Evolutionary conservation across 1,140 invertebrate species (phyloP), one percentile per base, ranked within the genome.

Genomic region (Drosophila novamexicana): DNA sequence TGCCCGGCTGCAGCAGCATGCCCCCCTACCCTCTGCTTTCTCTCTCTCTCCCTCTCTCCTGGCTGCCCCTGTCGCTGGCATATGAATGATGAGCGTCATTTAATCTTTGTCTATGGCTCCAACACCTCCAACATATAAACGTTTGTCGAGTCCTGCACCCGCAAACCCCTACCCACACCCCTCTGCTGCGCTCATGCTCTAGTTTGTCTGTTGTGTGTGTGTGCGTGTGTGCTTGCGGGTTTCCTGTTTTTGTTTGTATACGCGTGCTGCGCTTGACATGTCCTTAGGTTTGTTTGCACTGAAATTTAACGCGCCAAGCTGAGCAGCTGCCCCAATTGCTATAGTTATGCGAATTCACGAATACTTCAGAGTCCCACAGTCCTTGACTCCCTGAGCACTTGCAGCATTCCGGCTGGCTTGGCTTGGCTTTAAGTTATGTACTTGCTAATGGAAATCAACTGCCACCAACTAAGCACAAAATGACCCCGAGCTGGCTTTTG

Each of bases 41-140:
- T 36, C 29, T 2, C 2, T 0, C 22, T 32, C 50, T 7, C 65
- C 16, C 3, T 53, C 47, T 6, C 57, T 9, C 0, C 1, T 16
- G 6, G 9, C 32, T 29, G 10, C 16, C 7, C 12, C 39, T 79
- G 79, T 49, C 42, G 52, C 77, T 71, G 81, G 84, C 83, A 88
- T 89, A 88, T 88, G 83, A 88, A 89, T 88, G 83, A 88, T 88
- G 83, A 82, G 84, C 83, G 78, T 77, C 84, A 89, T 88, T 88
- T 89, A 88, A 88, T 88, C 84, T 84, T 89, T 89, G 83, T 88
- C 83, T 88, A 88, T 88, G 83, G 69, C 83, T 75, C 84, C 84
- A 77, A 77, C 83, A 88, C 84, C 76, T 83, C 67, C 75, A 71
- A 75, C 73, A 75, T 57, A 75, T 75, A 70, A 65, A 68, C 69